Conservation (phyloP, 1,140 invertebrate species). For the Meloidogyne hapla region DNA sequence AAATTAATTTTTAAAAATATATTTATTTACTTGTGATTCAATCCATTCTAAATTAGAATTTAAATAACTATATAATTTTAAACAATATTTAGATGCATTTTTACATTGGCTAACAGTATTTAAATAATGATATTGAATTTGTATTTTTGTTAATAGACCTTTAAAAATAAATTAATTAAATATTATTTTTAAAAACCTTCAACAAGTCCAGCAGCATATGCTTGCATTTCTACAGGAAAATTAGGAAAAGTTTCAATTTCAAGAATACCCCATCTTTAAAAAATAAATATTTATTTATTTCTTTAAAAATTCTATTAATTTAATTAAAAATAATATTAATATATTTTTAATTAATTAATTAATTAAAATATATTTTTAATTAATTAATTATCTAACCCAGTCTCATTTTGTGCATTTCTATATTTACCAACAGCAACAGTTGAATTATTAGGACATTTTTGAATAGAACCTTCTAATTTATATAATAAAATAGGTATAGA, state of each 20-base stretch:
- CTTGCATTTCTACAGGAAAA: conserved; percentile 55
- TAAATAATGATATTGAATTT: conserved; percentile 58
- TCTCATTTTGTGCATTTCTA: conserved; percentile 52
- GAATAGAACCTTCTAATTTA: not conserved
- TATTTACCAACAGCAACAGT: conserved; percentile 38
- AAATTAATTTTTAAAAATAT: not conserved
- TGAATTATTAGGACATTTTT: conserved; percentile 8
- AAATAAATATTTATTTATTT: too few relatives aligned
- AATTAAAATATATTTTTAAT: not conserved
- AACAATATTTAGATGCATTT: conserved; percentile 49
- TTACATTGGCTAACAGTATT: conserved; percentile 56
- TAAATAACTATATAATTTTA: conserved; percentile 48
- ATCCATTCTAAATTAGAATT: conserved; percentile 56
- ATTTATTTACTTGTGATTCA: conserved; percentile 26
- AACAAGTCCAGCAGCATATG: conserved; percentile 61
- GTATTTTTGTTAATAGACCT: conserved; percentile 54
- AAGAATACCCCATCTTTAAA: conserved; percentile 60
- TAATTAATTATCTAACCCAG: conserved; percentile 39
- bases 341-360: not conserved
- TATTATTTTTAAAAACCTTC: conserved; percentile 44
- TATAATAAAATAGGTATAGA: not conserved
- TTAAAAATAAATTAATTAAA: not conserved
- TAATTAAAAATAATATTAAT: too few relatives aligned
- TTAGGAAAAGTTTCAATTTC: conserved; percentile 59
- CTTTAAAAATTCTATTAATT: too few relatives aligned